Conservation (phyloP, 1,140 invertebrate species). For the Lordiphosa stackelbergi region DNA sequence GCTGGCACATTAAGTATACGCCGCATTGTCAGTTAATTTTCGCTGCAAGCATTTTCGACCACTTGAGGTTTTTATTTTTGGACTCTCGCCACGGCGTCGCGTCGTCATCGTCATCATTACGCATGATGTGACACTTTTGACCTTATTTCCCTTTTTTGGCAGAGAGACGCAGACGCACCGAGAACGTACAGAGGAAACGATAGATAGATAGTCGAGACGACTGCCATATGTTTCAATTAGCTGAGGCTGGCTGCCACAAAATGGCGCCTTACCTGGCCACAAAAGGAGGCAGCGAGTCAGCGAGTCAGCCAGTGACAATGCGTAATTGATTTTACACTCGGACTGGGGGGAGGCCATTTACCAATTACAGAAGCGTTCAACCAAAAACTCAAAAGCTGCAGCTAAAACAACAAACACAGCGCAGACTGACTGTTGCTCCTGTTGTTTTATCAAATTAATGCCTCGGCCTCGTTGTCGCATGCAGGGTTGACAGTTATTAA, state of each 20-base stretch:
- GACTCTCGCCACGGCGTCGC: slow-evolving; percentile 19
- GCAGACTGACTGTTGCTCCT: slow-evolving; percentile 8
- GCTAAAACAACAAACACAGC: slow-evolving; percentile 30
- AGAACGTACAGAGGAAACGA: slow-evolving; percentile 22
- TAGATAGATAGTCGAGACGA: slow-evolving; percentile 25
- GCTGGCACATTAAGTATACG: slow-evolving; percentile 63
- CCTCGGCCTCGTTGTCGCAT: slow-evolving; percentile 16
- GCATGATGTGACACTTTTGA: slow-evolving; percentile 76
- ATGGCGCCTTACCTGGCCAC: background rate
- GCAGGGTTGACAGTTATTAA: slow-evolving; percentile 28
- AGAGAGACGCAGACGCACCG: slow-evolving; percentile 2
- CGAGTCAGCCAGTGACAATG: background rate
- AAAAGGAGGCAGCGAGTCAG: slow-evolving; percentile 9
- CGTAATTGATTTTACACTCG: slow-evolving; percentile 58
- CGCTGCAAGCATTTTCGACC: slow-evolving; percentile 45
- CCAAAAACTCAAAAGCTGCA: slow-evolving; percentile 15
- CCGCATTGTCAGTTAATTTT: slow-evolving; percentile 65
- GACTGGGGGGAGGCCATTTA: slow-evolving; percentile 27
- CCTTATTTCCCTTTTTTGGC: slow-evolving; percentile 47
- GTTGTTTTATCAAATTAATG: slow-evolving; percentile 71
- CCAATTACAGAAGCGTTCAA: slow-evolving; percentile 32
- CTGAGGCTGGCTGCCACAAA: slow-evolving; percentile 8
- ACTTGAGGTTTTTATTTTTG: slow-evolving; percentile 44
- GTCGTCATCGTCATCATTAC: slow-evolving; percentile 66
- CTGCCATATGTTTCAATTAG: slow-evolving; percentile 60